Evolutionary conservation across 2,888 invertebrate species (phyloP).

Genomic region (Mystacides longicornis): DNA sequence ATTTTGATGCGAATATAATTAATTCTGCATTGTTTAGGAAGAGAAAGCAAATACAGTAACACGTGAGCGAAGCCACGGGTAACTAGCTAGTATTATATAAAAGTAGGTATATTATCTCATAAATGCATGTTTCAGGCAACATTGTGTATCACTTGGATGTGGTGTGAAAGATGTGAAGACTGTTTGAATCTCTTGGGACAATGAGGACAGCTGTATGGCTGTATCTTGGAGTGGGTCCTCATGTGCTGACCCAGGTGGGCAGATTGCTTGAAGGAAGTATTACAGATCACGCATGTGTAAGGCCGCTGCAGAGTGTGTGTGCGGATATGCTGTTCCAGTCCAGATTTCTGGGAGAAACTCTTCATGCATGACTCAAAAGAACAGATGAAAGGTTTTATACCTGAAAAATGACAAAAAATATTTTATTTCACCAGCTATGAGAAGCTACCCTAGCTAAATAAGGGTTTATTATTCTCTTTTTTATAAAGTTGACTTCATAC

Average conservation of each 20-base stretch:
- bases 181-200: slow-evolving; percentile 43
- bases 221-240: slow-evolving; percentile 42
- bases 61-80: too few species aligned
- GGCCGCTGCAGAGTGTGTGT: slow-evolving; percentile 44
- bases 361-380: slow-evolving; percentile 35
- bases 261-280: slow-evolving; percentile 41
- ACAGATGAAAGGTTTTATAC: slow-evolving; percentile 39
- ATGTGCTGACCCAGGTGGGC: slow-evolving; percentile 44
- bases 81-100: too few species aligned
- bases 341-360: slow-evolving; percentile 44
- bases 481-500: too few species aligned
- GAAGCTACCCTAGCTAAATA: too few species aligned
- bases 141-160: slow-evolving; percentile 31
- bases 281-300: slow-evolving; percentile 41
- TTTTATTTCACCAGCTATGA: too few species aligned
- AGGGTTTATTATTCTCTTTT: too few species aligned
- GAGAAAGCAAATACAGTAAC: too few species aligned
- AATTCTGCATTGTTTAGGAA: too few species aligned
- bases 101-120: too few species aligned
- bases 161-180: slow-evolving; percentile 42
- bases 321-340: slow-evolving; percentile 41
- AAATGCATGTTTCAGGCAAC: too few species aligned
- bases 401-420: slow-evolving; percentile 1
- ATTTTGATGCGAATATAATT: background rate
- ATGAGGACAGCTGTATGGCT: slow-evolving; percentile 40